phyloP scores from a whole-genome alignment of 2,888 invertebrate species.

The Thymelicus sylvestris region DNA sequence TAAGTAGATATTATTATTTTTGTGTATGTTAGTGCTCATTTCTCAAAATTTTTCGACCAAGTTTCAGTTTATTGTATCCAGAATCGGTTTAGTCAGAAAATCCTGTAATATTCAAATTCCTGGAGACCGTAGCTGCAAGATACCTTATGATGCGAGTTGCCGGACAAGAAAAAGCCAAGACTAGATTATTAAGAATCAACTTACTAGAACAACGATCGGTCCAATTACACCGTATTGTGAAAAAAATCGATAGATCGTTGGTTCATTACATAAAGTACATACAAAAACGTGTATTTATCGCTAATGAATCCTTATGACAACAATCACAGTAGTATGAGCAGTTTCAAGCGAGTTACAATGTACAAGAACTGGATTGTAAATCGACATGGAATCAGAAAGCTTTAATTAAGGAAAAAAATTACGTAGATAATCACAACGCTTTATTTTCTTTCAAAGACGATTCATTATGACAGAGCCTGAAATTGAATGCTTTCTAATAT shows the following conservation, averaged over 20 bases:
- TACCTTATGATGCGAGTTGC: conserved; percentile 21
- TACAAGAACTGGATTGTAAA: not conserved
- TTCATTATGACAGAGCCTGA: no score
- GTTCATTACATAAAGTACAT: conserved; percentile 23
- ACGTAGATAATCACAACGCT: no score
- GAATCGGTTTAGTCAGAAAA: not conserved
- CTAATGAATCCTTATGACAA: conserved; percentile 27
- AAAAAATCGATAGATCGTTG: conserved; percentile 11
- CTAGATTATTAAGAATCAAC: conserved; percentile 25
- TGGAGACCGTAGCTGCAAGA: conserved; percentile 10
- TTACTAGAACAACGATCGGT: conserved; percentile 16
- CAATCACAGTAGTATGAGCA: conserved; percentile 2
- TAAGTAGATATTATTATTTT: no score
- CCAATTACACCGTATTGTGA: conserved; percentile 21
- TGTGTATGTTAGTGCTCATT: no score
- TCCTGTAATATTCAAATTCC: not conserved
- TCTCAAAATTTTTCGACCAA: no score
- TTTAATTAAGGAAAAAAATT: no score
- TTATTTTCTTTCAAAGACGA: no score
- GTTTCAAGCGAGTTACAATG: not conserved
- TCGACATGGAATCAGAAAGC: not conserved
- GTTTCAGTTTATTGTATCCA: no score
- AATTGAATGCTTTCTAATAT: no score
- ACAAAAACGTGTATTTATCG: conserved; percentile 50
- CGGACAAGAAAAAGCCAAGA: conserved; percentile 19